Base-by-base conservation (phyloP, 1,140 invertebrate genomes). In the Diplogasteroides magnus region DNA sequence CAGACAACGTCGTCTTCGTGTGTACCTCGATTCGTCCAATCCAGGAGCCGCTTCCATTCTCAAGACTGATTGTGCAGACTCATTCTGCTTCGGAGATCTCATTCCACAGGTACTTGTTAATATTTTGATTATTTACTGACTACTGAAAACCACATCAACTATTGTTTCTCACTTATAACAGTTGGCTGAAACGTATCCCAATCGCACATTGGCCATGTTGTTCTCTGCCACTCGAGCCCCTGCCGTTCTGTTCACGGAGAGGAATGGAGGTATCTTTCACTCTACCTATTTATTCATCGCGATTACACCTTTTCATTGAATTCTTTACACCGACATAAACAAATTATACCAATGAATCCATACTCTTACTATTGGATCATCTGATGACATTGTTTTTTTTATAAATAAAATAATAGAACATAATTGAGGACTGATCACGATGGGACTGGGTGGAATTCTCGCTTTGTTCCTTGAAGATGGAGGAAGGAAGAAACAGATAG, bases 191-290 rank as follows among this genome's bases (percentile, higher is more conserved):
- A 26, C 37, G 14, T 72, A 63, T 26, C 70, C 70, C 15, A 72
- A 72, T 31, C 61, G 64, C 1, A 63, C 70, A n/a, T 25, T 72
- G 1, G 70, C 66, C 19, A 15, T 72, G 65, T 29, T 60, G 1
- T 55, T 72, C 31, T 61, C 67, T 31, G 70, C 70, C 60, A 72
- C 64, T 1, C 37, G 70, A 67, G 64, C 70, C 1, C 70, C 70
- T 13, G 70, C 70, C 6, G 37, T 67, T 2, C 29, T 72, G 1
- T 72, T 72, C 37, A 68, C 55, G 19, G 70, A 72, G 57, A 72
- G 67, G 28, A 67, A 67, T 57, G 70, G 70, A 55, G 70, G 70
- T 57, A n/a, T n/a, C n/a, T n/a, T n/a, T n/a, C n/a, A n/a, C n/a
- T n/a, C n/a, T n/a, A n/a, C n/a, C n/a, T n/a, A n/a, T n/a, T n/a